Base-by-base conservation (phyloP, 2,113 vertebrate genomes). In the Indicator maculatus region DNA sequence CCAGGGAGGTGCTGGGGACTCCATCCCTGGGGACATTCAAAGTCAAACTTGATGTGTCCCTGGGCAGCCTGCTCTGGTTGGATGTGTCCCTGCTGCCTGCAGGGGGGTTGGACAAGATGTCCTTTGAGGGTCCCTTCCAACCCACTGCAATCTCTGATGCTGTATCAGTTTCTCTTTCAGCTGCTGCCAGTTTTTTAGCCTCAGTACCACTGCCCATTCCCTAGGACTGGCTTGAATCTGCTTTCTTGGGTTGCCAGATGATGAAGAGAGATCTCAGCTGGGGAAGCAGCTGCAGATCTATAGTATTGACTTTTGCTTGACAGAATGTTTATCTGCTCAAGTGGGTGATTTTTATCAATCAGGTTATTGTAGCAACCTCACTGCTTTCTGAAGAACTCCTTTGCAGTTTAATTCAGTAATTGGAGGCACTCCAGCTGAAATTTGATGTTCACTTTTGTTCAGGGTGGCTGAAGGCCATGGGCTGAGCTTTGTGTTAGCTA, bases 281-380 rank as follows among this genome's bases (percentile, higher is more conserved):
- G 16, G 21, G 88, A 28, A 64, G 23, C 82, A 88, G 76, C 79
- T 66, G 60, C 33, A 58, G 94, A 93, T 91, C 92, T 83, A 95
- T 96, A 93, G 45, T 94, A 95, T 94, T 89, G 96, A 96, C 89
- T 90, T 36, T 78, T 71, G 77, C 83, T 55, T 70, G 87, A 92
- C 79, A 41, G 41, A 50, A 55, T 69, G 71, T 90, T 83, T 91
- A 44, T 87, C 90, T 89, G 70, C 24, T 76, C 96, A 96, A 96
- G 76, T 86, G 87, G 84, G 41, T 80, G 66, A 80, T 94, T 92
- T 95, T 96, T 97, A 92, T 88, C 52, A 83, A 88, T 90, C 72
- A 41, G 65, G 73, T 78, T 92, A n/a, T 55, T 71, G 30, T 84
- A 75, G 63, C 75, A 78, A 26, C 70, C 47, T 72, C 9, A 1